A percentile compares a stretch with the other conserved stretches of the same genome.
phyloP scores from a whole-genome alignment of 2,113 vertebrate species.

The Xenopus borealis region DNA sequence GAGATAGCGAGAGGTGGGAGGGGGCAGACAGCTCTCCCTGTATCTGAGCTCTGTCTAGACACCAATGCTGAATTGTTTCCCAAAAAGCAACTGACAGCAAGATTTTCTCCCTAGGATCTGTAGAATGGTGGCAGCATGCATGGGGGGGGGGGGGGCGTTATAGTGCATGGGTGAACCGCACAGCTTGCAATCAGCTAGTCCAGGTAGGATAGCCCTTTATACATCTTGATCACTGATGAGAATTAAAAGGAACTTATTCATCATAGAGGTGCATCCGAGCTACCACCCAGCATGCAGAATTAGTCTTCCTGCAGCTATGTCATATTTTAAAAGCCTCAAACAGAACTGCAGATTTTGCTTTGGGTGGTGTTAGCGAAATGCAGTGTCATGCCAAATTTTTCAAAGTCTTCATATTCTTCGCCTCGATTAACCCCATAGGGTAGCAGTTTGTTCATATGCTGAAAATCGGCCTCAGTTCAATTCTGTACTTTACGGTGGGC shows the following conservation, averaged over 20 bases:
- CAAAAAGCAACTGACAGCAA: constrained; percentile 48
- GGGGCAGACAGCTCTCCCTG: constrained; percentile 48
- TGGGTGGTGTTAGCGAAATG: neutral
- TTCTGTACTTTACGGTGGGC: no score
- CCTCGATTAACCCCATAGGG: constrained; percentile 23
- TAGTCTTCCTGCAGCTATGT: no score
- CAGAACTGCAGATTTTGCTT: constrained; percentile 1
- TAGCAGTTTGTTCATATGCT: no score
- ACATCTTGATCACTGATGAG: neutral
- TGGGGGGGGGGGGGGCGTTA: constrained; percentile 11
- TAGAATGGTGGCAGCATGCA: constrained; percentile 34
- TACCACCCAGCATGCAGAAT: no score
- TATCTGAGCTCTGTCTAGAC: constrained; percentile 67
- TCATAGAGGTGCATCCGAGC: no score
- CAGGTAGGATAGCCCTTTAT: neutral
- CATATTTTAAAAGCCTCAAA: no score
- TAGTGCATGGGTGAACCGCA: constrained; percentile 26
- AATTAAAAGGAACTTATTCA: neutral
- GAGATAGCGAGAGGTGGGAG: constrained; percentile 47
- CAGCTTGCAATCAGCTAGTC: constrained; percentile 13
- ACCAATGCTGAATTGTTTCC: constrained; percentile 65
- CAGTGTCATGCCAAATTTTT: neutral
- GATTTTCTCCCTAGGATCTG: constrained; percentile 46
- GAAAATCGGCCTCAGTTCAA: no score
- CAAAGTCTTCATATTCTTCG: neutral